Percentiles rank a stretch among this genome's conserved stretches.
phyloP scores from a whole-genome alignment of 2,113 vertebrate species.

The Periophthalmodon schlosseri region DNA sequence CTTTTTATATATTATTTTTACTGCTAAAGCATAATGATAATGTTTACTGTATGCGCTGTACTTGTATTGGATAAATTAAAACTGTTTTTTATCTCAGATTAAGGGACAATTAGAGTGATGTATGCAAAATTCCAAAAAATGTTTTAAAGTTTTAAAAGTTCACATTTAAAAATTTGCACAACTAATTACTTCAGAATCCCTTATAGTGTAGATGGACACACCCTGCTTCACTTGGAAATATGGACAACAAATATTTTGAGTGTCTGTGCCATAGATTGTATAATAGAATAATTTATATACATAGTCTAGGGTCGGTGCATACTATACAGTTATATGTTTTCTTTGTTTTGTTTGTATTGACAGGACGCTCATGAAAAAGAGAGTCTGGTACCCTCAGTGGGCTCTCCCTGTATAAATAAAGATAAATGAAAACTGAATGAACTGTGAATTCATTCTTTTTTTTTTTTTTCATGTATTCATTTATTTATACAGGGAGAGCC shows the following conservation, averaged over 20 bases:
- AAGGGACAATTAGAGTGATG: background rate
- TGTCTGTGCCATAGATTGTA: slow-evolving; percentile 4
- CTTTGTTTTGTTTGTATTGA: no score
- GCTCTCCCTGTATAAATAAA: no score
- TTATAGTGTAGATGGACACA: slow-evolving; percentile 1
- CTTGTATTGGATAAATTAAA: no score
- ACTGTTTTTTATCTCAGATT: no score
- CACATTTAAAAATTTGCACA: background rate
- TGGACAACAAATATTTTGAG: background rate
- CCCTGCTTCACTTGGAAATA: slow-evolving; percentile 19
- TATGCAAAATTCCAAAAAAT: background rate
- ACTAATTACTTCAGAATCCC: no score
- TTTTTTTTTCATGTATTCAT: no score
- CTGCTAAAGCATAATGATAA: background rate
- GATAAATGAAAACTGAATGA: slow-evolving; percentile 5
- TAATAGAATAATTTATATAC: no score
- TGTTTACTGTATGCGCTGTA: background rate
- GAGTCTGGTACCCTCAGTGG: no score
- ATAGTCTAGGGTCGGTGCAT: no score
- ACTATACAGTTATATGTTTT: no score
- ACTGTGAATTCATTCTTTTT: slow-evolving; percentile 11
- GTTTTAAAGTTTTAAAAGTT: background rate
- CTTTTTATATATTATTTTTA: background rate
- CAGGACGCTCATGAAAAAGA: no score
- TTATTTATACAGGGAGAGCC: no score